A percentile compares a stretch with the other conserved stretches of the same genome.
phyloP scores from a whole-genome alignment of 2,888 invertebrate genomes.

The Eupithecia abbreviata region DNA sequence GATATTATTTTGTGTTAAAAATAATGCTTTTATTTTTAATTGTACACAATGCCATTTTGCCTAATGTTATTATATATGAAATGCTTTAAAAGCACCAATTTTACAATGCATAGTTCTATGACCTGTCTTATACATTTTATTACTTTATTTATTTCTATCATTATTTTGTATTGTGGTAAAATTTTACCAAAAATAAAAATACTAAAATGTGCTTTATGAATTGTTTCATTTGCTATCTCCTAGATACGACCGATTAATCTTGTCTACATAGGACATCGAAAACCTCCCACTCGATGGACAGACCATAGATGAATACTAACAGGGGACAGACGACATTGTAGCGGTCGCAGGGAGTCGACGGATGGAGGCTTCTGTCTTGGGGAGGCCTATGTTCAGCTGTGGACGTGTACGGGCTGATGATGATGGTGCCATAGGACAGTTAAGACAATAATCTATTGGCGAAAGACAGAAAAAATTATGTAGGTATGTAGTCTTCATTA shows the following conservation, averaged over 20 bases:
- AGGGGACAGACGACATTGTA: too few relatives aligned
- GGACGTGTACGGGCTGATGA: too few relatives aligned
- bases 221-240: constrained; percentile 62
- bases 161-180: constrained; percentile 83
- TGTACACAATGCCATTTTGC: constrained; percentile 84
- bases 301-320: too few relatives aligned
- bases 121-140: constrained; percentile 83
- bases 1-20: constrained; percentile 81
- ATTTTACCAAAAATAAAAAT: constrained; percentile 84
- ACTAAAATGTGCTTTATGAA: constrained; percentile 82
- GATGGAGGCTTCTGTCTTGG: too few relatives aligned
- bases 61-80: constrained; percentile 83
- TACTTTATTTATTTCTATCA: constrained; percentile 84
- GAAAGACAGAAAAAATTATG: not conserved
- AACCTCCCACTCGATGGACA: too few relatives aligned
- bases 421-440: too few relatives aligned
- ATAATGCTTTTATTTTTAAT: constrained; percentile 81
- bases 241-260: not conserved
- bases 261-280: too few relatives aligned
- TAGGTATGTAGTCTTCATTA: not conserved
- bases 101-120: constrained; percentile 84
- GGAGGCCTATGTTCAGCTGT: too few relatives aligned
- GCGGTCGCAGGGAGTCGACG: too few relatives aligned
- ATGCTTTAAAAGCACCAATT: constrained; percentile 84
- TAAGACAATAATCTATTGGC: too few relatives aligned